Conservation (phyloP, 1,140 invertebrate species). For the Bombus confusus region DNA sequence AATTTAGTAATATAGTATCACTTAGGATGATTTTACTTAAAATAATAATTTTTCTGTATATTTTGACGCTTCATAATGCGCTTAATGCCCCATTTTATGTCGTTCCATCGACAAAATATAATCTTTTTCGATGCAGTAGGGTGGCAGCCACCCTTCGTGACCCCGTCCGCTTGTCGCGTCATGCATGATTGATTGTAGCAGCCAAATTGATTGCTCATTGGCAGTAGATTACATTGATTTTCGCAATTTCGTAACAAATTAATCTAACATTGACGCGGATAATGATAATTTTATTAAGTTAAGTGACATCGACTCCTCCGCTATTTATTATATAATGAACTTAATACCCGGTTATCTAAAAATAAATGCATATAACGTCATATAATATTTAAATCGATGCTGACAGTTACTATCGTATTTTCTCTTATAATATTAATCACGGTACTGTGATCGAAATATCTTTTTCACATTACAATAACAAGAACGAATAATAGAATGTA, state of each 20-base stretch:
- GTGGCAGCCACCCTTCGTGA: conserved; percentile 1
- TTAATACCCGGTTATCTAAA: not conserved
- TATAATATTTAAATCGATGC: not conserved
- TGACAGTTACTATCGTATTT: not conserved
- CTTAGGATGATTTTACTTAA: not conserved
- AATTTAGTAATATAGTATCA: not conserved
- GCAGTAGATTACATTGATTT: conserved; percentile 17
- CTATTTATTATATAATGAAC: not conserved
- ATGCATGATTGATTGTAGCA: conserved; percentile 17
- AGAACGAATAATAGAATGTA: too few relatives aligned
- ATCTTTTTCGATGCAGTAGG: conserved; percentile 8
- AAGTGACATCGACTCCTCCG: not conserved
- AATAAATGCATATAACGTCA: not conserved
- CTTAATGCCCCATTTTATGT: conserved; percentile 2
- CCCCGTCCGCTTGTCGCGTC: not conserved
- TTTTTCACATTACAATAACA: not conserved
- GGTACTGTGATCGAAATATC: too few relatives aligned
- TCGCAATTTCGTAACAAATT: conserved; percentile 4
- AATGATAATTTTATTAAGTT: conserved; percentile 4
- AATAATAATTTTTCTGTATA: not conserved
- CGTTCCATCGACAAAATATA: not conserved
- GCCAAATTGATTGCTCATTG: conserved; percentile 24
- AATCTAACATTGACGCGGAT: not conserved
- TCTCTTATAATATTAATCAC: not conserved
- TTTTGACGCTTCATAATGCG: not conserved